Percentiles rank a stretch among this genome's conserved stretches.
phyloP scores from a whole-genome alignment of 1,140 invertebrate genomes.

The Anastrepha obliqua region DNA sequence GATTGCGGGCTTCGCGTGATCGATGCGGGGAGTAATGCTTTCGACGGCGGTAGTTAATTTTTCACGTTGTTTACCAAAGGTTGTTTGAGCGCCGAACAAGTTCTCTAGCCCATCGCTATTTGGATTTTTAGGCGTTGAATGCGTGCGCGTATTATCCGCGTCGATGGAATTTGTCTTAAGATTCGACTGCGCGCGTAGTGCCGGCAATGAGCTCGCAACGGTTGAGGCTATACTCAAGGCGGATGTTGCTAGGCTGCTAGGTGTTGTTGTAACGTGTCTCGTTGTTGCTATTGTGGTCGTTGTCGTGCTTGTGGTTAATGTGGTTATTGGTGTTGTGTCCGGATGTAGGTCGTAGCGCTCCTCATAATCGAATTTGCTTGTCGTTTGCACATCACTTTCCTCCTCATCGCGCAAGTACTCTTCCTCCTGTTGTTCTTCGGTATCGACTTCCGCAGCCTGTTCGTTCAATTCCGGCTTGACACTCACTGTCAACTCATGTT shows the following conservation, averaged over 20 bases:
- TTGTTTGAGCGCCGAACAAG: slow-evolving; percentile 67
- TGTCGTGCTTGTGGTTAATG: neutral
- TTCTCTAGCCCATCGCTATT: slow-evolving; percentile 66
- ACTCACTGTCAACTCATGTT: neutral
- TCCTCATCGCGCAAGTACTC: slow-evolving; percentile 46
- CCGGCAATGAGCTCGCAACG: slow-evolving; percentile 28
- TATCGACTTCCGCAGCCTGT: neutral
- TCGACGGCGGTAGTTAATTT: neutral
- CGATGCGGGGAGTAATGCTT: slow-evolving; percentile 26
- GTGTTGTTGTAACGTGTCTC: neutral
- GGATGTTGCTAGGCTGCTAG: neutral
- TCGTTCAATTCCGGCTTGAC: neutral
- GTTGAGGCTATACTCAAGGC: neutral
- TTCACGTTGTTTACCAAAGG: neutral
- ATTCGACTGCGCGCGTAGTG: slow-evolving; percentile 12
- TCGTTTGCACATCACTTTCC: neutral
- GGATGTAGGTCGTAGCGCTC: neutral
- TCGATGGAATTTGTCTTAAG: slow-evolving; percentile 49
- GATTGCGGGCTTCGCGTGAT: neutral
- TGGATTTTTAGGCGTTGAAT: neutral
- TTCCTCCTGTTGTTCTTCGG: slow-evolving; percentile 41
- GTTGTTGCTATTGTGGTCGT: neutral
- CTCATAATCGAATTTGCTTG: neutral
- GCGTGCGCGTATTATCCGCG: slow-evolving; percentile 27
- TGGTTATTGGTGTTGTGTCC: slow-evolving; percentile 27